Percentiles rank a stretch among this genome's conserved stretches.
These are phyloP conservation scores for Taenioides sp. DNA, from an alignment of 2,797 vertebrate genomes.

Conservation along the genomic window DNA sequence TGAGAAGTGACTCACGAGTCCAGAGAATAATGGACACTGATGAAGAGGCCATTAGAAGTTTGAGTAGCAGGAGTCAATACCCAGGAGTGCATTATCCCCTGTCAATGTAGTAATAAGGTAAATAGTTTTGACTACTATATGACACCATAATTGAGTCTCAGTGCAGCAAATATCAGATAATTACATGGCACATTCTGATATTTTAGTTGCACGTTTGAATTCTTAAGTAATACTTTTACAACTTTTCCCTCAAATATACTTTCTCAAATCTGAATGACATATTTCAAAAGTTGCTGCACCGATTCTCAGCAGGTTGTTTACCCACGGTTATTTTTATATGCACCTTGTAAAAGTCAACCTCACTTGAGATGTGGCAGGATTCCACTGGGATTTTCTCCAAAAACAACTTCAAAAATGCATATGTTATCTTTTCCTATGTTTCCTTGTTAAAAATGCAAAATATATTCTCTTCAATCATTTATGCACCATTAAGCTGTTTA, in stretches of 20 bases:
- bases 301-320: conserved; percentile 12
- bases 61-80: conserved; percentile 15
- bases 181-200: not conserved
- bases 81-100: conserved; percentile 37
- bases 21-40: conserved; percentile 44
- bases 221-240: not conserved
- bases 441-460: not conserved
- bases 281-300: not conserved
- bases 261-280: not conserved
- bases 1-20: conserved; percentile 58
- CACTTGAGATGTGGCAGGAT: conserved; percentile 1
- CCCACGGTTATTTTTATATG: conserved; percentile 12
- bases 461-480: not conserved
- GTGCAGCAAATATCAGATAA: not conserved
- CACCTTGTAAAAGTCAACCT: not conserved
- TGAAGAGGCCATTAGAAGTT: conserved; percentile 54
- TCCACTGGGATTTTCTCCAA: not conserved
- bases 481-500: not conserved
- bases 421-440: no score
- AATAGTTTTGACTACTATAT: conserved; percentile 40
- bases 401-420: not conserved
- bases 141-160: conserved; percentile 18
- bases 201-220: not conserved
- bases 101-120: conserved; percentile 25
- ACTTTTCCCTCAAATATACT: not conserved